Base-by-base conservation (phyloP, 2,888 invertebrate genomes). In the Melieria omissa region DNA sequence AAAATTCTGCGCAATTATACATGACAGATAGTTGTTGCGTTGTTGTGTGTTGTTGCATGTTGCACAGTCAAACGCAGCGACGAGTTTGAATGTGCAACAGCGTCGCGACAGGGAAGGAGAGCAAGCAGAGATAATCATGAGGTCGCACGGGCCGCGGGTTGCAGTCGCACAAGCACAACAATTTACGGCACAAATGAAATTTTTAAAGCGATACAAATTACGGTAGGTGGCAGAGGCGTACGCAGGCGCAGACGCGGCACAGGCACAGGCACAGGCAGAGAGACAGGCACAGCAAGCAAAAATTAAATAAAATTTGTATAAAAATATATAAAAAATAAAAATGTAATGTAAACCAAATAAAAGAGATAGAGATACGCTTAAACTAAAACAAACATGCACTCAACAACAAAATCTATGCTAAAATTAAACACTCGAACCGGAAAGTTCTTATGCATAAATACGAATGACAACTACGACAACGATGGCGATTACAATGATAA, bases 1-100 rank as follows among this genome's bases (percentile, higher is more conserved):
- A 93, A 89, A 90, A 93, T 93, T 89, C 93, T 93, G 85, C 83
- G 77, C 73, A 77, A 73, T 72, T 29, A 57, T 45, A n/a, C 67
- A 68, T 41, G 73, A 77, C 73, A 75, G 71, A 60, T 62, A 73
- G 45, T 65, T 42, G 60, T 58, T 61, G 60, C 16, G 52, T 67
- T 61, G 52, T 44, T 49, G 46, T 52, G 55, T 29, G 5, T 14
- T 57, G 72, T 62, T 63, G 58, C 65, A 65, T 58, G 67, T 69
- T 72, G 64, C 63, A 49, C 45, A 47, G 29, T 54, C 45, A 58
- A 12, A 52, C 52, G 46, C 45, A 16, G 14, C 47, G 54, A 29
- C 65, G 49, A 65, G 61, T 44, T 49, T 16, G 55, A 67, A 49
- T 60, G 54, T 29, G n/a, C 47, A 42, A 16, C 8, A 54, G 16